Base-by-base conservation (phyloP, 2,113 vertebrate genomes). In the Numenius arquata region DNA sequence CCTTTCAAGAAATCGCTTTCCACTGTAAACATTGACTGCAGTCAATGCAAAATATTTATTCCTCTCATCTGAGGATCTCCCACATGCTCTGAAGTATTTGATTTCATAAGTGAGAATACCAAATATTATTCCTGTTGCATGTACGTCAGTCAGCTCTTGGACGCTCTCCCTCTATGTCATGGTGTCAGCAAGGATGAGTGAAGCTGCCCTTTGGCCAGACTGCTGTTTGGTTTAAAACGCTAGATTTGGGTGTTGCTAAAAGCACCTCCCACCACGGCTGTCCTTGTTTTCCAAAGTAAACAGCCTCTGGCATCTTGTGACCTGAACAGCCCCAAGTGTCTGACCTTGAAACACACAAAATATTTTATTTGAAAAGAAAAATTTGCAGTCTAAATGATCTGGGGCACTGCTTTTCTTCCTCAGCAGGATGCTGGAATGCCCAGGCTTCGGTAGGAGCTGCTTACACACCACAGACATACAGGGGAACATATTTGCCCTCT, bases 211-310 rank as follows among this genome's bases (percentile, higher is more conserved):
- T 92, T 94, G 88, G 82, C 91, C 94, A 93, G 66, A 45, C 61
- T 48, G 52, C 48, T 95, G 79, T 96, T 94, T 86, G 91, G 38
- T 94, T 96, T 90, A 93, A 85, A 94, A 91, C 1, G 3, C 45
- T 74, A 68, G 72, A 63, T 90, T 86, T 84, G 87, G 74, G 55
- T 96, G 91, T 79, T 94, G 67, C 87, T 91, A 76, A 88, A 91
- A 89, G 80, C 88, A 88, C 82, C 88, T 89, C 95, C 94, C 76
- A 89, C 85, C 4, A 15, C 12, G 12, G 81, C 85, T 82, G 83
- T 75, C 87, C 73, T 94, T 95, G 88, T 96, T 96, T 96, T 94
- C 84, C 93, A 96, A 96, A 92, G 85, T 66, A 94, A 96, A 96
- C 85, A 85, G 53, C 34, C 56, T 72, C 75, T 63, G 94, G 96